Evolutionary conservation across 2,888 invertebrate genomes (phyloP), one percentile per base, ranked within the genome.

Genomic region (Callyntrura guangdongensis): DNA sequence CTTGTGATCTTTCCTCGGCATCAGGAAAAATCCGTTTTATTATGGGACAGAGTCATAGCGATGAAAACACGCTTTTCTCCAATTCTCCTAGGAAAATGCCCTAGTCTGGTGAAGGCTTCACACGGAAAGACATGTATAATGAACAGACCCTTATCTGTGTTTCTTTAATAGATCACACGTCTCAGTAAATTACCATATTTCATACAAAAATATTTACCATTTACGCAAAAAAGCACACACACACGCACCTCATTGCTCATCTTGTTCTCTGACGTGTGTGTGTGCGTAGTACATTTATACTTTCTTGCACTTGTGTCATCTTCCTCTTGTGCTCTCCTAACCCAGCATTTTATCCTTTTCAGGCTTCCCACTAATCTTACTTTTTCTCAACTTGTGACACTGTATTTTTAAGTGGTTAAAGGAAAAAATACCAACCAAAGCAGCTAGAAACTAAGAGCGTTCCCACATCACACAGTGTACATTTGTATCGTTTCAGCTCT

Each of bases 121-220:
- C 53, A 6, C n/a, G 53, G n/a, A n/a, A n/a, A n/a, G n/a, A 36
- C 36, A 69, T 69, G 14, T n/a, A 36, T 27, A 27, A 36, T 36
- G 67, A 69, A 69, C 36, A 36, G 14, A 27, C 27, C 67, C 67
- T 27, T n/a, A 36, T 69, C 45, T 17, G 8, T 11, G 8, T 17
- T 9, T 61, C n/a, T 45, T 25, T 64, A 20, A 25, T 9, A 45
- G 45, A 69, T 45, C 69, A 69, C 45, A 45, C 36, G 69, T 69
- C 4, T 69, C 45, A 69, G 17, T 67, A n/a, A 11, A 53, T 53
- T n/a, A 53, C 53, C 8, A 14, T 45, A 45, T 36, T 45, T 69
- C 69, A 45, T 69, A 69, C 9, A 69, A 69, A 69, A 69, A 69
- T 69, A 69, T 69, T 69, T 69, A 69, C 69, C 45, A 69, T 69